phyloP scores from a whole-genome alignment of 1,140 invertebrate species.

The Aphelinus atriplicis region DNA sequence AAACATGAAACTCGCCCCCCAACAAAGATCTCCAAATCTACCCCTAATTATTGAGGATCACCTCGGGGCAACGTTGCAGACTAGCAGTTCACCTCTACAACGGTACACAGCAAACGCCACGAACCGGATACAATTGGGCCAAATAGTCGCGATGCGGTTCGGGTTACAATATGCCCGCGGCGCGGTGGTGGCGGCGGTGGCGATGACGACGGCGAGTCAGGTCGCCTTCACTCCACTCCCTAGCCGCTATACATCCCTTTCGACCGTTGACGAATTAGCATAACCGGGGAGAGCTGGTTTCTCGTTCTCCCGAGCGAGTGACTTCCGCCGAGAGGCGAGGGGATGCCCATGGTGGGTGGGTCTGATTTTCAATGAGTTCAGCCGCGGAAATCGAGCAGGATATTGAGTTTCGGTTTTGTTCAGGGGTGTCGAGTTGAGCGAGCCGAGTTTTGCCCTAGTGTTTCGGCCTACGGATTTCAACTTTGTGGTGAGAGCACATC shows the following conservation, averaged over 20 bases:
- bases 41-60: not conserved
- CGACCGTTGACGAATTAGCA: slow-evolving; percentile 65
- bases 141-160: not conserved
- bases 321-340: no score
- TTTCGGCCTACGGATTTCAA: no score
- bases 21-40: not conserved
- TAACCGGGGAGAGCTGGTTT: slow-evolving; percentile 48
- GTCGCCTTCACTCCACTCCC: not conserved
- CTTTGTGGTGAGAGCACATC: no score
- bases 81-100: no score
- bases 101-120: not conserved
- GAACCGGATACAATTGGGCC: slow-evolving; percentile 14
- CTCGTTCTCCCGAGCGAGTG: no score
- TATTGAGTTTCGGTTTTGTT: slow-evolving; percentile 3
- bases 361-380: not conserved
- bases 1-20: no score
- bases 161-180: no score
- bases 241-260: no score
- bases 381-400: not conserved
- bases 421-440: not conserved
- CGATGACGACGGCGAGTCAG: no score
- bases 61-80: no score
- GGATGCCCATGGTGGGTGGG: no score
- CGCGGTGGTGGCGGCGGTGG: slow-evolving; percentile 35
- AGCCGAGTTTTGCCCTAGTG: not conserved